Evolutionary conservation across 2,888 invertebrate genomes (phyloP).

Genomic region (Cataglyphis rosenhaueri): DNA sequence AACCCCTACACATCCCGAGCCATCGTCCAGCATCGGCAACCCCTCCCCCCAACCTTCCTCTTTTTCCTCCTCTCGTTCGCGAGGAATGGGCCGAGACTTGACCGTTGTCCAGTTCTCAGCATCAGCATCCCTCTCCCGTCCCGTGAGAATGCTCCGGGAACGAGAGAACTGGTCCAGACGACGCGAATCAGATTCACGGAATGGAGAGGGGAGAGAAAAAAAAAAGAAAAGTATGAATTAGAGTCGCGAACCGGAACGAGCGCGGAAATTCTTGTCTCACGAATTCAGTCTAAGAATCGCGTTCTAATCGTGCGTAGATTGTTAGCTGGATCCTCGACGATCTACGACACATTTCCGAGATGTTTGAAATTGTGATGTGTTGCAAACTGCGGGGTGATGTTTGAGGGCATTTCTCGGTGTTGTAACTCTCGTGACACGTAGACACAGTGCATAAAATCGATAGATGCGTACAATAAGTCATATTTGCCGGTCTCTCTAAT

Average conservation of each 20-base stretch:
- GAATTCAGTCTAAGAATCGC: slow-evolving; percentile 61
- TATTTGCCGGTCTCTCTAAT: neutral
- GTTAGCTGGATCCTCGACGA: neutral
- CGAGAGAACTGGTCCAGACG: slow-evolving; percentile 84
- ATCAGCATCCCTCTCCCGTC: slow-evolving; percentile 80
- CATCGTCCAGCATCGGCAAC: slow-evolving; percentile 65
- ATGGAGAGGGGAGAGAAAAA: slow-evolving; percentile 43
- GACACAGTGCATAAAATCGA: slow-evolving; percentile 6
- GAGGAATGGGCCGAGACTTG: slow-evolving; percentile 74
- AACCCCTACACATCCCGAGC: slow-evolving; percentile 69
- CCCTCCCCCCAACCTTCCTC: slow-evolving; percentile 54
- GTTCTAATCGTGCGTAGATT: slow-evolving; percentile 36
- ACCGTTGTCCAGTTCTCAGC: slow-evolving; percentile 85
- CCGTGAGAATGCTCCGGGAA: slow-evolving; percentile 77
- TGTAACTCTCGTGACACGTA: neutral
- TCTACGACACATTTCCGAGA: slow-evolving; percentile 7
- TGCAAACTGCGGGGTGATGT: neutral
- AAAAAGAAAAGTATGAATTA: slow-evolving; percentile 47
- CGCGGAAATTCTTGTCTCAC: slow-evolving; percentile 34
- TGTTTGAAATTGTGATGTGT: slow-evolving; percentile 5
- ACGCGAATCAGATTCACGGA: slow-evolving; percentile 74
- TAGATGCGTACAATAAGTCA: slow-evolving; percentile 4
- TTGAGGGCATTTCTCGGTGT: slow-evolving; percentile 10
- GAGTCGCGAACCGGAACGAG: slow-evolving; percentile 36
- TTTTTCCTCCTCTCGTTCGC: slow-evolving; percentile 31